A percentile compares a stretch with the other conserved stretches of the same genome.
Evolutionary conservation across 2,797 vertebrate genomes (phyloP).

Genomic region (Babyrousa celebensis): DNA sequence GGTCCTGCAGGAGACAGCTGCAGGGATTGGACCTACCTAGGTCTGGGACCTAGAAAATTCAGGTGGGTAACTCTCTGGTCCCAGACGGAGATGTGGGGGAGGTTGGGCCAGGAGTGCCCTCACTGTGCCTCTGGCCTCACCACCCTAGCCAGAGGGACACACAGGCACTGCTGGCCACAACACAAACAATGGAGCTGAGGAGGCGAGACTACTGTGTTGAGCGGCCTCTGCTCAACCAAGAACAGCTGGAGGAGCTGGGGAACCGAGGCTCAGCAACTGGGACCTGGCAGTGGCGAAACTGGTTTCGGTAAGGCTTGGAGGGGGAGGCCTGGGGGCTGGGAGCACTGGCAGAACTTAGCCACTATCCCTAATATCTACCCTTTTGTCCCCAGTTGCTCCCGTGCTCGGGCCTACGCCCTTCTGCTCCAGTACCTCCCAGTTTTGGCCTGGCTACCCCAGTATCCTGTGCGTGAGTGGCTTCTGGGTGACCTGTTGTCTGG

Average conservation of each 20-base stretch:
- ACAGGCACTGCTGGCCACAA: slow-evolving; percentile 52
- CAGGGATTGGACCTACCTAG: slow-evolving; percentile 3
- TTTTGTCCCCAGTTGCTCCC: slow-evolving; percentile 92
- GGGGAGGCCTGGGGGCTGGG: fast-evolving
- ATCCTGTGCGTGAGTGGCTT: slow-evolving; percentile 96
- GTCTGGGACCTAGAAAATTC: slow-evolving; percentile 26
- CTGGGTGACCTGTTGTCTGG: slow-evolving; percentile 96
- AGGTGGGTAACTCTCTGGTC: not conserved
- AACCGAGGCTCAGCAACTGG: slow-evolving; percentile 88
- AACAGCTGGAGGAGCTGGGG: slow-evolving; percentile 93
- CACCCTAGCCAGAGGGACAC: slow-evolving; percentile 53
- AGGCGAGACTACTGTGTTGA: slow-evolving; percentile 90
- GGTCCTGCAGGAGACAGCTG: not conserved
- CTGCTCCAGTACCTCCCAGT: slow-evolving; percentile 93
- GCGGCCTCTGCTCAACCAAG: slow-evolving; percentile 93
- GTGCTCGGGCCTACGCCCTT: slow-evolving; percentile 90
- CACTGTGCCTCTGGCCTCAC: slow-evolving; percentile 13
- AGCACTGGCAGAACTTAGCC: not conserved
- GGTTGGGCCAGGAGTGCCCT: not conserved
- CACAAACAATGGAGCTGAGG: slow-evolving; percentile 77
- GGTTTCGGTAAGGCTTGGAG: slow-evolving; percentile 63
- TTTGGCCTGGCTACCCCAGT: slow-evolving; percentile 96
- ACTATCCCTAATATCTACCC: not conserved
- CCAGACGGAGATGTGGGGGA: not conserved
- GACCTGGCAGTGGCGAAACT: slow-evolving; percentile 44